Conservation (phyloP, 2,888 invertebrate genomes). For the Osmoderma eremita region DNA sequence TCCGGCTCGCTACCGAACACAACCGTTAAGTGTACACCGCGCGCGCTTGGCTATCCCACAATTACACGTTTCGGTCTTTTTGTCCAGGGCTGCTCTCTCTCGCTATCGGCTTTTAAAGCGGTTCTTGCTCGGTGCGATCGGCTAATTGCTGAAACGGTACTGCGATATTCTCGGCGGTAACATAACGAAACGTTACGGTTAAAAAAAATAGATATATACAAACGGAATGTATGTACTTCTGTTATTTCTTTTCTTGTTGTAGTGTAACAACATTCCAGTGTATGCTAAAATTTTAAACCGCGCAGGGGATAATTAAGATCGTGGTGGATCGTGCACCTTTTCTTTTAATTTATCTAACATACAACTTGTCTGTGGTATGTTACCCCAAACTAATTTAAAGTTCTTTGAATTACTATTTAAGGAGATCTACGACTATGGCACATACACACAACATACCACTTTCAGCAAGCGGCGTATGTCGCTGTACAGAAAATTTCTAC, state of each 20-base stretch:
- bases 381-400: no score
- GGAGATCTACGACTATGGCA: no score
- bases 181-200: constrained; percentile 17
- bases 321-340: no score
- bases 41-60: constrained; percentile 30
- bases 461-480: no score
- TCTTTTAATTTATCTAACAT: no score
- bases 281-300: constrained; percentile 4
- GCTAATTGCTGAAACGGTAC: constrained; percentile 33
- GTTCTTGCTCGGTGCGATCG: constrained; percentile 28
- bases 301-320: no score
- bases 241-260: no score
- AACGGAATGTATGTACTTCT: not conserved
- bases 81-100: constrained; percentile 29
- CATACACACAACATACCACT: no score
- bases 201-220: constrained; percentile 18
- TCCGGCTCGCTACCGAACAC: constrained; percentile 34
- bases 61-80: constrained; percentile 35
- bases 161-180: constrained; percentile 22
- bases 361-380: no score
- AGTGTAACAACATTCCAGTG: constrained; percentile 5
- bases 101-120: constrained; percentile 36
- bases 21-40: constrained; percentile 36
- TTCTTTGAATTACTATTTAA: no score
- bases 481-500: no score